A percentile compares a stretch with the other conserved stretches of the same genome.
These are phyloP conservation scores for Oplegnathus fasciatus DNA, from an alignment of 2,113 vertebrate genomes.

Conservation along the genomic window DNA sequence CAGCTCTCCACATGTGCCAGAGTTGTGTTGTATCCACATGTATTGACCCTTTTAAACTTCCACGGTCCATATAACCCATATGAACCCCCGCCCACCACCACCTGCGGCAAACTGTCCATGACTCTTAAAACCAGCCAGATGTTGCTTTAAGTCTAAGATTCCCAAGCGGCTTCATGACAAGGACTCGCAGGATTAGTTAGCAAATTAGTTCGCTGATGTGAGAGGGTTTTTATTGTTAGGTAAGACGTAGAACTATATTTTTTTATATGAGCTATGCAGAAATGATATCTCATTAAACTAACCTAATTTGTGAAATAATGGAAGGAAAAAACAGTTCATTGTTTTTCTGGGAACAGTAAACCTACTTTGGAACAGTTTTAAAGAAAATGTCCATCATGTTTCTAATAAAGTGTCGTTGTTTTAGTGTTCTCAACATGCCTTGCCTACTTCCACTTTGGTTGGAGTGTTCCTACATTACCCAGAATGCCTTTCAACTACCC, in stretches of 20 bases:
- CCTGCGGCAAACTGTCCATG: constrained; percentile 76
- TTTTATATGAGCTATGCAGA: neutral
- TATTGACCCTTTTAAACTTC: constrained; percentile 78
- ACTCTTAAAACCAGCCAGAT: constrained; percentile 79
- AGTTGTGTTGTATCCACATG: constrained; percentile 52
- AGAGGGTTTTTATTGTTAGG: neutral
- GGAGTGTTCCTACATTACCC: constrained; percentile 46
- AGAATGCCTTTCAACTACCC: constrained; percentile 39
- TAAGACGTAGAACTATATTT: constrained; percentile 3
- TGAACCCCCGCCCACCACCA: constrained; percentile 71
- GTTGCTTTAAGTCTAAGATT: constrained; percentile 54
- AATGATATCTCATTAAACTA: constrained; percentile 16
- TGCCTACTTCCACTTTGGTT: neutral
- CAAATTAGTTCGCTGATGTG: constrained; percentile 16
- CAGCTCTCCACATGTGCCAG: constrained; percentile 25
- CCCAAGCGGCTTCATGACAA: constrained; percentile 8
- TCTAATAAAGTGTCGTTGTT: neutral
- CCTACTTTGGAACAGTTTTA: neutral
- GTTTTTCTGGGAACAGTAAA: neutral
- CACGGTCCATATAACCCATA: constrained; percentile 75
- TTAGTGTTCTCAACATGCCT: constrained; percentile 6
- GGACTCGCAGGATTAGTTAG: neutral
- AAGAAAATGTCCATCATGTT: neutral
- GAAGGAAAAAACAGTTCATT: neutral
- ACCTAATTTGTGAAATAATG: constrained; percentile 18